A percentile compares a stretch with the other conserved stretches of the same genome.
Conservation (phyloP, 2,888 invertebrate genomes). For the Sinotaia quadrata region DNA sequence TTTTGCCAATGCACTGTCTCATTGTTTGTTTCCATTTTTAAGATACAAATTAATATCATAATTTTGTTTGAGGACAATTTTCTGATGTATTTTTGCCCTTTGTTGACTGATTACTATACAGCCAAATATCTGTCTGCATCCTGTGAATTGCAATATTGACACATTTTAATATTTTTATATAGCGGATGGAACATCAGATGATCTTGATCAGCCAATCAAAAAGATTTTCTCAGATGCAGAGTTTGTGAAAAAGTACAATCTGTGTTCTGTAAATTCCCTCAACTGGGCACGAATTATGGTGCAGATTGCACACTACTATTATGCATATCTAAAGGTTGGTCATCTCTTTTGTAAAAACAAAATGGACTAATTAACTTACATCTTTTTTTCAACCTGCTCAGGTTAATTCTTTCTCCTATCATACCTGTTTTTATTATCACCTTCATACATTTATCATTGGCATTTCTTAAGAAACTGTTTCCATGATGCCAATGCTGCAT, state of each 20-base stretch:
- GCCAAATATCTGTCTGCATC: not conserved
- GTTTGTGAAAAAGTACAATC: constrained; percentile 57
- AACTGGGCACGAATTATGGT: constrained; percentile 74
- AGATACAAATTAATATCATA: too few species aligned
- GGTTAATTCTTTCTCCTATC: too few species aligned
- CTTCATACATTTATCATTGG: too few species aligned
- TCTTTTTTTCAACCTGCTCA: not conserved
- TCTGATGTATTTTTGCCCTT: not conserved
- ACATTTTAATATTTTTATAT: not conserved
- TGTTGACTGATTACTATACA: not conserved
- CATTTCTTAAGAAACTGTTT: too few species aligned
- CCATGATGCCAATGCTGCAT: too few species aligned
- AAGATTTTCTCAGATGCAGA: constrained; percentile 68
- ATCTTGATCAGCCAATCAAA: constrained; percentile 72
- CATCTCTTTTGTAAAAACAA: too few species aligned
- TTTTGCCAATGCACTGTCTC: too few species aligned
- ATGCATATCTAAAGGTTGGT: constrained; percentile 70
- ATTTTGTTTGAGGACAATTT: not conserved
- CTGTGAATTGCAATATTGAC: not conserved
- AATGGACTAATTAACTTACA: not conserved
- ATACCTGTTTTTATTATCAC: too few species aligned
- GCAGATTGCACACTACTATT: constrained; percentile 73
- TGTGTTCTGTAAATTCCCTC: constrained; percentile 73
- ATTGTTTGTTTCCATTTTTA: too few species aligned
- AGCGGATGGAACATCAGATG: constrained; percentile 74